A percentile compares a stretch with the other conserved stretches of the same genome.
Conservation (phyloP, 2,888 invertebrate species). For the Fragum whitleyi region DNA sequence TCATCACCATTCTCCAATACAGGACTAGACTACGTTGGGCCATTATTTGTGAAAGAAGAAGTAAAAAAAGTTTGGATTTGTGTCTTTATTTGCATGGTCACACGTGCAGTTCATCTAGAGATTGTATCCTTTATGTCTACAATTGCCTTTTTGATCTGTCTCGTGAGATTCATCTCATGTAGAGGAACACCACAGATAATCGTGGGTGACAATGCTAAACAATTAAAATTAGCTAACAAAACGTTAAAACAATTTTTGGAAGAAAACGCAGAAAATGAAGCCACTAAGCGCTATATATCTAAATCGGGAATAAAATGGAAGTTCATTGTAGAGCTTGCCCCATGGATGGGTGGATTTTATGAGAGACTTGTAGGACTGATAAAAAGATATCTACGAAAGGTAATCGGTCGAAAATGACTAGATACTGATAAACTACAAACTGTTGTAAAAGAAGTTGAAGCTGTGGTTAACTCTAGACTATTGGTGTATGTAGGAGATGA, state of each 20-base stretch:
- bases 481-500: no score
- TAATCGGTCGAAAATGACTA: conserved; percentile 26
- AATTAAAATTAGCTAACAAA: conserved; percentile 34
- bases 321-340: conserved; percentile 38
- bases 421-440: conserved; percentile 40
- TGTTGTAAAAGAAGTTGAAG: conserved; percentile 32
- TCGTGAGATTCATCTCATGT: conserved; percentile 28
- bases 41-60: not conserved
- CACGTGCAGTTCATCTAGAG: conserved; percentile 32
- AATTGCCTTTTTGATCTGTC: conserved; percentile 27
- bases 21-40: conserved; percentile 5
- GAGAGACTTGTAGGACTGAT: conserved; percentile 37
- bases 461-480: conserved; percentile 40
- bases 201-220: conserved; percentile 35
- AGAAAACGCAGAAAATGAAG: not conserved
- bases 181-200: conserved; percentile 26
- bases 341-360: conserved; percentile 48
- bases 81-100: conserved; percentile 34
- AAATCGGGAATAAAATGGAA: conserved; percentile 28
- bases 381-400: conserved; percentile 35
- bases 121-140: conserved; percentile 25
- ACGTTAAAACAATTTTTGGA: conserved; percentile 3
- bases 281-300: conserved; percentile 22
- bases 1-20: not conserved
- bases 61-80: conserved; percentile 18